Evolutionary conservation across 1,140 invertebrate species (phyloP), one percentile per base, ranked within the genome.

Genomic region (Scaptomyza pallida): DNA sequence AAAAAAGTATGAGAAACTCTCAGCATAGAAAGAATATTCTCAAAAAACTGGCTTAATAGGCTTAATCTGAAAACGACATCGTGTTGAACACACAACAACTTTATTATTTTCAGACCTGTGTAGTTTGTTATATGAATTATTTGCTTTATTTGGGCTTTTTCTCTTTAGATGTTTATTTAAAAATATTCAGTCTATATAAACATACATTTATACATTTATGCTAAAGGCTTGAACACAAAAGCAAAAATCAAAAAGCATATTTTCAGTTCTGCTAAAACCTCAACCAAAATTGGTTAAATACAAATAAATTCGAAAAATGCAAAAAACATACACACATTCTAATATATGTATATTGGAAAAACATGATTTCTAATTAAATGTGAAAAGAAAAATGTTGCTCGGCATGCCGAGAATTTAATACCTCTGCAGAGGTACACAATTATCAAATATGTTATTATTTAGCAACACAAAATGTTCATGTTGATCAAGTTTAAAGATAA

Each of bases 171-270:
- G 43, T 78, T 69, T 60, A 69, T 78, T 88, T 88, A 88, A 78
- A 88, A 89, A 88, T 88, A 88, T 88, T 89, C 83, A 88, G 83
- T 88, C 82, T 88, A 88, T 88, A 88, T 88, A 88, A 88, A 88
- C 78, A 88, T 88, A 78, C 82, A 85, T 85, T 85, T 85, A 85
- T 86, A 85, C 82, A 85, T 77, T 76, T 73, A 86, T 72, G 60
- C 65, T 75, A 86, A 88, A 65, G 69, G 67, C 68, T 60, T 56
- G 47, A 60, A 72, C 70, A 74, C 75, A 56, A 74, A 72, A 61
- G 8, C 60, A 75, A 45, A 57, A 76, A 67, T 43, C 26, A 52
- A 44, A 40, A 75, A 78, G 67, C 76, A 75, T 61, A 56, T 67
- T 61, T 81, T 76, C 75, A 88, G 81, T 86, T 74, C 70, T 62